Evolutionary conservation across 2,113 vertebrate species (phyloP).

Genomic region (Pitta sordida): DNA sequence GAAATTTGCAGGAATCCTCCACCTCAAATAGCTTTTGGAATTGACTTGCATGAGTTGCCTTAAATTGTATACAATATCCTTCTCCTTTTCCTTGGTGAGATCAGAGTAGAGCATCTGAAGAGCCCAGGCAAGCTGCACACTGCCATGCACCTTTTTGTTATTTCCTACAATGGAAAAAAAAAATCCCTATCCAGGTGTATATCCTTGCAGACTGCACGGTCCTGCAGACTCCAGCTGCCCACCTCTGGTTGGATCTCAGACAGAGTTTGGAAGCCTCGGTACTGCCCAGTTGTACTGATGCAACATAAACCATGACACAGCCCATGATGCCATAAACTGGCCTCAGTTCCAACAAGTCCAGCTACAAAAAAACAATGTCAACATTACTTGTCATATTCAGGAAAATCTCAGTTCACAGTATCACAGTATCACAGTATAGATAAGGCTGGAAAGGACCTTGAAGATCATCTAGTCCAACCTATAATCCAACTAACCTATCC

Average conservation of each 20-base stretch:
- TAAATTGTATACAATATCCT: not conserved
- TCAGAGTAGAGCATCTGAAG: not conserved
- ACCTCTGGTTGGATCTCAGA: not conserved
- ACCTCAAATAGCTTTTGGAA: not conserved
- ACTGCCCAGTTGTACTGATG: not conserved
- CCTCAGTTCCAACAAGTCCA: not conserved
- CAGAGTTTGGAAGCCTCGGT: not conserved
- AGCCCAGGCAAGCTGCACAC: not conserved
- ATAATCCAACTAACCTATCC: too few relatives aligned
- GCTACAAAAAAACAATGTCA: fast-evolving
- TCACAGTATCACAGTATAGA: too few relatives aligned
- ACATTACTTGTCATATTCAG: not conserved
- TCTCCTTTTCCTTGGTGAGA: not conserved
- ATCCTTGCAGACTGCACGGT: not conserved
- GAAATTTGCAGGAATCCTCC: not conserved
- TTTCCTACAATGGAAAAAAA: not conserved
- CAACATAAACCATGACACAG: not conserved
- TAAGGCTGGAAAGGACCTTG: too few relatives aligned
- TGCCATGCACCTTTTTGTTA: not conserved
- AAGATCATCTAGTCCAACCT: too few relatives aligned
- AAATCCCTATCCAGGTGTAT: not conserved
- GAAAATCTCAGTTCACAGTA: too few relatives aligned
- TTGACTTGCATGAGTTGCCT: not conserved
- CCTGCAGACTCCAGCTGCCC: not conserved
- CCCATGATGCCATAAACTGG: not conserved